Evolutionary conservation across 2,888 invertebrate genomes (phyloP), one percentile per base, ranked within the genome.

Genomic region (Malachius bipustulatus): DNA sequence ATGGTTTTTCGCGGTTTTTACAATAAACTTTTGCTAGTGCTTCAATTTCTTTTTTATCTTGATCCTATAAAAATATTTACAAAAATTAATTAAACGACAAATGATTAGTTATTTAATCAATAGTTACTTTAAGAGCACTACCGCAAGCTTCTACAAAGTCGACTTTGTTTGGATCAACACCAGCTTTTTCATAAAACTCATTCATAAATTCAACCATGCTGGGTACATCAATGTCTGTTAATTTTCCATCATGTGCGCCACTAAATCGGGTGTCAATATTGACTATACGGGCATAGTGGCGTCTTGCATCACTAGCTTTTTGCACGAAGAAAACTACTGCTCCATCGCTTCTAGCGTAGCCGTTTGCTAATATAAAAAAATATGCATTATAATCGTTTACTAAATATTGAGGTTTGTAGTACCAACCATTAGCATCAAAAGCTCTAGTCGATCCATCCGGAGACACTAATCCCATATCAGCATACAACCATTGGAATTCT

Each of bases 1-100:
- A 69, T 4, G 96, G 91, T 10, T 62, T 60, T 35, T 70, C 66
- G 16, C 91, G 73, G 42, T 77, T 77, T 59, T 79, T 76, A 65
- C 91, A 91, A 64, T 91, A 91, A 34, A 89, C 72, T 43, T 85
- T 82, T 2, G 84, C 82, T 44, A 98, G 82, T 1, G 91, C 82
- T 57, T 90, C 89, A 3, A 93, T 76, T 66, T 98, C 98, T 54
- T 87, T 84, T 45, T 56, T 55, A 39, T 63, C 63, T 2, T 46
- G 49, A 26, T 52, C 42, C 60, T 61, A 40, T 14, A 50, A 41
- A n/a, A n/a, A n/a, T n/a, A n/a, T n/a, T n/a, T n/a, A 36, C 12
- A 4, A 14, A 24, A 36, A 31, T 10, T 9, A 14, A 14, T 31
- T 31, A 4, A 28, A n/a, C 4, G 11, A 28, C 29, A 11, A 12